Conservation (phyloP, 1,140 invertebrate genomes). For the Cardiocondyla obscurior region DNA sequence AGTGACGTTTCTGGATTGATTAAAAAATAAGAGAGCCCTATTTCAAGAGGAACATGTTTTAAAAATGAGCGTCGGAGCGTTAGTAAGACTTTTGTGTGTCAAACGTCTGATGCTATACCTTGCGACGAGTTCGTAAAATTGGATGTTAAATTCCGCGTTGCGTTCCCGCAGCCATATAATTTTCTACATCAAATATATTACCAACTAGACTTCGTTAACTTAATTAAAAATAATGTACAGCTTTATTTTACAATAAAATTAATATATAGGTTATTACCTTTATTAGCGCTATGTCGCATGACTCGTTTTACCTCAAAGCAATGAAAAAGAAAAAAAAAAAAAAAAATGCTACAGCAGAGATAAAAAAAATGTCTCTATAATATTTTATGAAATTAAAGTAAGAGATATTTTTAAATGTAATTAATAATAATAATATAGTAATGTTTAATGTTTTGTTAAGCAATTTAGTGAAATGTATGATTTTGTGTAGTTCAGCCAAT, state of each 20-base stretch:
- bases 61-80: background rate
- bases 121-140: conserved; percentile 1
- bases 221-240: background rate
- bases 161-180: background rate
- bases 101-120: background rate
- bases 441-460: background rate
- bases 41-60: background rate
- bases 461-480: no score
- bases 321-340: no score
- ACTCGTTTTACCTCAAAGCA: background rate
- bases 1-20: conserved; percentile 62
- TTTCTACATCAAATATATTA: background rate
- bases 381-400: background rate
- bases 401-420: background rate
- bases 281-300: background rate
- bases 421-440: background rate
- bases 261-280: background rate
- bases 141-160: background rate
- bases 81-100: background rate
- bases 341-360: background rate
- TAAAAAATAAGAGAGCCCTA: conserved; percentile 52
- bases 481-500: conserved; percentile 84
- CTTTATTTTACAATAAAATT: background rate
- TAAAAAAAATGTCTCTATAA: background rate
- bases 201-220: background rate